phyloP scores from a whole-genome alignment of 2,888 invertebrate species.

The Fissipunctia ypsillon region DNA sequence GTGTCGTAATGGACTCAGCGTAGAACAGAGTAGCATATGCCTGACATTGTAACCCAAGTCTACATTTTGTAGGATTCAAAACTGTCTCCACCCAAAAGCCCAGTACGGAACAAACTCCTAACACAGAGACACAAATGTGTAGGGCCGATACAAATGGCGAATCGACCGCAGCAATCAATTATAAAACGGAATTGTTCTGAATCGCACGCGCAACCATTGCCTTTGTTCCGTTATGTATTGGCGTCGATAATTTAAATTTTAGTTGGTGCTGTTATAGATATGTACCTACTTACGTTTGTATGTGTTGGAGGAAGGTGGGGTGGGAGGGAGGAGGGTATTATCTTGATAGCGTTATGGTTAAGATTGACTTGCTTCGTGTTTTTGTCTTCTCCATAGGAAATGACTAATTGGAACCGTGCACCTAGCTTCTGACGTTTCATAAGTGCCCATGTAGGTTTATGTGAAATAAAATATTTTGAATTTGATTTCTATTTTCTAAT shows the following conservation, averaged over 20 bases:
- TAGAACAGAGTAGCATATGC: too few species aligned
- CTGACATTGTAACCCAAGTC: background rate
- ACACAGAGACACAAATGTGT: constrained; percentile 86
- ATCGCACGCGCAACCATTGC: constrained; percentile 72
- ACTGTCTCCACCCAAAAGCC: constrained; percentile 18
- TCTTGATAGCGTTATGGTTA: constrained; percentile 17
- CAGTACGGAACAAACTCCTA: constrained; percentile 64
- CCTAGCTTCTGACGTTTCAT: too few species aligned
- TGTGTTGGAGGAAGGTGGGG: background rate
- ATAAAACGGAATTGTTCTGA: constrained; percentile 85
- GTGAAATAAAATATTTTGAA: too few species aligned
- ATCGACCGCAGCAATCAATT: constrained; percentile 88
- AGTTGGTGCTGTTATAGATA: constrained; percentile 34
- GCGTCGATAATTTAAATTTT: constrained; percentile 78
- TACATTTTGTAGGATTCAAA: background rate
- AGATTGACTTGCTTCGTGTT: background rate
- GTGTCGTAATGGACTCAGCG: too few species aligned
- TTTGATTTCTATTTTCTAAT: too few species aligned
- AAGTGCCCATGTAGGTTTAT: too few species aligned
- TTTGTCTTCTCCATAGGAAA: too few species aligned
- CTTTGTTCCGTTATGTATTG: constrained; percentile 78
- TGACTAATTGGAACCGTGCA: too few species aligned
- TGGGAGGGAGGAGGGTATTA: constrained; percentile 19
- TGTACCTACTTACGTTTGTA: background rate
- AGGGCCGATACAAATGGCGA: constrained; percentile 88